phyloP scores from a whole-genome alignment of 2,797 vertebrate species.

The Labeo calbasu region DNA sequence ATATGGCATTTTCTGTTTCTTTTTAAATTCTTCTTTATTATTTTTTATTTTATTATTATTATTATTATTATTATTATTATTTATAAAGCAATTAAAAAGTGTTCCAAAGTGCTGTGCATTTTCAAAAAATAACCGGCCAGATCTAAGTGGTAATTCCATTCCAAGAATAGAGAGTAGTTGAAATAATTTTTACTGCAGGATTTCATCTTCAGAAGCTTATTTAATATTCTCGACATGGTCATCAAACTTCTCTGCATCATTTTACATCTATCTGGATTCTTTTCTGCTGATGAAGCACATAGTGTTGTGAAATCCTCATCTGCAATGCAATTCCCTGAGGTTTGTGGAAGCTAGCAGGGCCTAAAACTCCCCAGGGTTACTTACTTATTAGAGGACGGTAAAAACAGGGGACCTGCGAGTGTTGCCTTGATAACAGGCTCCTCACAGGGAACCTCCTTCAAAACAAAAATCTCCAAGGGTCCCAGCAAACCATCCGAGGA shows the following conservation, averaged over 20 bases:
- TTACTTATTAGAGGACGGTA: background rate
- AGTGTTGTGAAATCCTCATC: background rate
- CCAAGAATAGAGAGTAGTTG: background rate
- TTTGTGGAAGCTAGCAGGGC: background rate
- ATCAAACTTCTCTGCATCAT: background rate
- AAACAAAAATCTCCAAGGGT: slow-evolving; percentile 65
- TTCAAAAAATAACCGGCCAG: background rate
- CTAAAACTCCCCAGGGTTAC: slow-evolving; percentile 37
- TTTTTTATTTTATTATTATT: background rate
- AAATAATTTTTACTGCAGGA: background rate
- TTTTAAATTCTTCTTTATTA: background rate
- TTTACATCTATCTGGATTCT: background rate
- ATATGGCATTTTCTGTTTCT: background rate
- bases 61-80: background rate
- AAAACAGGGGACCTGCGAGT: slow-evolving; percentile 42
- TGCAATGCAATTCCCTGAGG: background rate
- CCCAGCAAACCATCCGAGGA: background rate
- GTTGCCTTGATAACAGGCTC: slow-evolving; percentile 49
- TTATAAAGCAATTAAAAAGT: background rate
- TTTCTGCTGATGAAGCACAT: slow-evolving; percentile 22
- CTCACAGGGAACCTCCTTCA: slow-evolving; percentile 64
- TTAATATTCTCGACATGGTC: background rate
- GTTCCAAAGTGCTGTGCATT: background rate
- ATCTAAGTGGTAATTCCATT: background rate
- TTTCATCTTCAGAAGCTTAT: background rate